Conservation (phyloP, 2,797 vertebrate genomes). For the Sebastiscus albofasciatus region DNA sequence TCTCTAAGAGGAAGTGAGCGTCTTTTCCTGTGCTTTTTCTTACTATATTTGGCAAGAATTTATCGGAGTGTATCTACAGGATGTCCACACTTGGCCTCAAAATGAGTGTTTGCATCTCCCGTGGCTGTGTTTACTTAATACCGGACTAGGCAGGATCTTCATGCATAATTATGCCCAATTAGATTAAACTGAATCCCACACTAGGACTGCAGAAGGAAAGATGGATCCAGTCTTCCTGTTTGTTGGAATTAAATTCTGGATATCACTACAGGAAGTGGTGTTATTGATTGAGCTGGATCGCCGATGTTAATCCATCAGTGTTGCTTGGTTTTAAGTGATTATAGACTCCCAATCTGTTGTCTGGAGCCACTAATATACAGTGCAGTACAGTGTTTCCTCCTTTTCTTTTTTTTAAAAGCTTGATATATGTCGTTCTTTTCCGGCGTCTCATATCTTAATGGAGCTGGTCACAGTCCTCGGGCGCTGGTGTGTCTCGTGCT, state of each 20-base stretch:
- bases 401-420: neutral
- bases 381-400: neutral
- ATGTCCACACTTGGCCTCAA: neutral
- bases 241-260: neutral
- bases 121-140: conserved; percentile 14
- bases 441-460: neutral
- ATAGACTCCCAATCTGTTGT: neutral
- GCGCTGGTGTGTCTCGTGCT: neutral
- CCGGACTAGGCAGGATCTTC: neutral
- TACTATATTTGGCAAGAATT: conserved; percentile 1
- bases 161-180: conserved; percentile 34
- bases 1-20: neutral
- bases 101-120: conserved; percentile 18
- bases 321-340: neutral
- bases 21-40: neutral
- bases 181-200: conserved; percentile 26
- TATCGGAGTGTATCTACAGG: neutral
- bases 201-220: neutral
- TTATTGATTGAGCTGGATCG: neutral
- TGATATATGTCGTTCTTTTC: neutral
- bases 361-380: neutral
- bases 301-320: neutral
- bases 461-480: neutral
- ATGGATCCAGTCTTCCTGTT: neutral
- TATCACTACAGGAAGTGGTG: neutral